Evolutionary conservation across 2,888 invertebrate genomes (phyloP), one percentile per base, ranked within the genome.

Genomic region (Lycaena phlaeas): DNA sequence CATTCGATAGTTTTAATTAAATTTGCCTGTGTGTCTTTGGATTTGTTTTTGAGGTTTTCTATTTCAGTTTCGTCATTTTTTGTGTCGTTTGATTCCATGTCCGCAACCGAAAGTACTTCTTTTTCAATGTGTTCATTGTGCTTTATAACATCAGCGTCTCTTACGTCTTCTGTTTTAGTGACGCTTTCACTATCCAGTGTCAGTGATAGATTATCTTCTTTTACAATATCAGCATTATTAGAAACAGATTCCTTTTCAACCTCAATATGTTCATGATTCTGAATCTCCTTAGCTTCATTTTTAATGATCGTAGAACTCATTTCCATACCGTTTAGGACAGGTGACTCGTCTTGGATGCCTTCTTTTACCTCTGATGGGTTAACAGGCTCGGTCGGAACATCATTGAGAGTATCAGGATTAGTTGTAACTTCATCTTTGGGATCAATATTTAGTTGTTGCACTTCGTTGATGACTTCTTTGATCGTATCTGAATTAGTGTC

Each of bases 31-130:
- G 29, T 17, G 38, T 61, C 62, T 50, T 59, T 64, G 40, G 57
- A 52, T 27, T 61, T 64, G 14, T 61, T 65, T 40, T 64, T 67
- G 25, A 61, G 15, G 40, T 60, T 61, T 43, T 64, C 59, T 28
- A 49, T 46, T 18, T 63, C 59, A 2, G 54, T 54, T 38, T 49
- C 53, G 42, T 48, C 48, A 27, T 41, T 31, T 17, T 52, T 49
- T 27, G 56, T 56, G 12, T 18, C 40, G 40, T 42, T 64, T 60
- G 37, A 28, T n/a, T 31, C 39, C 3, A 15, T 15, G 11, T 11
- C 11, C 25, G 14, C 9, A 14, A 14, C 14, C 17, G 27, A 15
- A 14, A 36, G 10, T 27, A 22, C 27, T 15, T 31, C 34, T 10
- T 27, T 37, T 11, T 14, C 9, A 9, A 30, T 17, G 5, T 9